These are phyloP conservation scores for Papio anubis DNA, from an alignment of 2,113 vertebrate species.

Conservation along the genomic window DNA sequence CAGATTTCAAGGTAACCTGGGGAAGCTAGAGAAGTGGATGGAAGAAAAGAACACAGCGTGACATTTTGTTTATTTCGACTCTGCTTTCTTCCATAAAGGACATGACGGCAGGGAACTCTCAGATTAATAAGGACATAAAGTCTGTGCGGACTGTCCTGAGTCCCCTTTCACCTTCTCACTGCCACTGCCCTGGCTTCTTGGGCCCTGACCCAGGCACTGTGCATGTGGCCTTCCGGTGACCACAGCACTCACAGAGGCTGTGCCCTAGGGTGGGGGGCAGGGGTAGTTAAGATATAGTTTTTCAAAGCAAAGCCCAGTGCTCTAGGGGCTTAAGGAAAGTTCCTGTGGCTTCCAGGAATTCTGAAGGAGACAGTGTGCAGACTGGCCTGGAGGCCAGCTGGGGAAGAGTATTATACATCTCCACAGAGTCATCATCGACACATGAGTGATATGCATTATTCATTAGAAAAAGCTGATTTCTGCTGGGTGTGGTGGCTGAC, in stretches of 20 bases:
- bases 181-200: too few species aligned
- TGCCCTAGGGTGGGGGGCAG: background rate
- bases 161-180: too few species aligned
- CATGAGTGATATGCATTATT: background rate
- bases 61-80: background rate
- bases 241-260: background rate
- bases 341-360: background rate
- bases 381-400: rapidly evolving
- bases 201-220: too few species aligned
- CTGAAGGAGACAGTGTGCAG: background rate
- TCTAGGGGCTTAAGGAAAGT: background rate
- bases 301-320: background rate
- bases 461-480: background rate
- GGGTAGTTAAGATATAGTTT: background rate
- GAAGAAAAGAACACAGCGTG: background rate
- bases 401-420: background rate
- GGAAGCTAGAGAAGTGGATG: background rate
- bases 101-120: background rate
- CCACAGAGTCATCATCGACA: background rate
- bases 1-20: background rate
- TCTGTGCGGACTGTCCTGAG: too few species aligned
- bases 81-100: background rate
- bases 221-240: too few species aligned
- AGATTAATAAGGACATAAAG: background rate
- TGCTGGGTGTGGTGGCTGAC: too few species aligned